Conservation (phyloP, 1,140 invertebrate genomes). For the Pantala flavescens region DNA sequence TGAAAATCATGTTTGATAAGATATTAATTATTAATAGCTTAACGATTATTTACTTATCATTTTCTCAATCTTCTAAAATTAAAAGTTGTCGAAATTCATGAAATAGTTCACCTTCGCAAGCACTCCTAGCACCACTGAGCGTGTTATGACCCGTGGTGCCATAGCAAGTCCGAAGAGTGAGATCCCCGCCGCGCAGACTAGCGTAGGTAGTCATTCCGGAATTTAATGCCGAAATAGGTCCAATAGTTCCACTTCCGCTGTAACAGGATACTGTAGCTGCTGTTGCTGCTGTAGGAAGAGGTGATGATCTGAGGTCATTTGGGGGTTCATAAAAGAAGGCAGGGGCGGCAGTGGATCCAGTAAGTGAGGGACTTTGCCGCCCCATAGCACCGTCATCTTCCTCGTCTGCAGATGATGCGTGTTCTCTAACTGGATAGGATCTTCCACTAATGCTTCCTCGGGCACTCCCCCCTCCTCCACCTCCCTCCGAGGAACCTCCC, state of each 20-base stretch:
- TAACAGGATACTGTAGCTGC: conserved; percentile 1
- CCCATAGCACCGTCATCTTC: not conserved
- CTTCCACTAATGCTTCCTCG: conserved; percentile 12
- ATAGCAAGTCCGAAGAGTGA: not conserved
- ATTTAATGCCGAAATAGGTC: not conserved
- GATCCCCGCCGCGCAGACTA: not conserved
- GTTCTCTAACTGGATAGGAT: not conserved
- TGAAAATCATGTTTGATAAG: too few species aligned
- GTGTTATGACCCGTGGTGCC: not conserved
- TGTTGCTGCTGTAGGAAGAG: not conserved
- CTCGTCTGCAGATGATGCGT: not conserved
- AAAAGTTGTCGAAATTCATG: too few species aligned
- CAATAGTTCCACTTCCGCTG: not conserved
- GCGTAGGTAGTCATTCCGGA: not conserved
- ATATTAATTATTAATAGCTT: too few species aligned
- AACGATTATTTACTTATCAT: too few species aligned
- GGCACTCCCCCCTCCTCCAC: conserved; percentile 9
- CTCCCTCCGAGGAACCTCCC: conserved; percentile 23
- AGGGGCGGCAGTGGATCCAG: conserved; percentile 1
- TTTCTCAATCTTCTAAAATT: too few species aligned
- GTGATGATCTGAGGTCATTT: not conserved
- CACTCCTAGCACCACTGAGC: not conserved
- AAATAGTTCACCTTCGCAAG: not conserved
- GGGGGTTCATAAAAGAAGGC: conserved; percentile 2
- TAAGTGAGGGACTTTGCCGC: not conserved